phyloP scores from a whole-genome alignment of 2,888 invertebrate genomes.

The Thera britannica region DNA sequence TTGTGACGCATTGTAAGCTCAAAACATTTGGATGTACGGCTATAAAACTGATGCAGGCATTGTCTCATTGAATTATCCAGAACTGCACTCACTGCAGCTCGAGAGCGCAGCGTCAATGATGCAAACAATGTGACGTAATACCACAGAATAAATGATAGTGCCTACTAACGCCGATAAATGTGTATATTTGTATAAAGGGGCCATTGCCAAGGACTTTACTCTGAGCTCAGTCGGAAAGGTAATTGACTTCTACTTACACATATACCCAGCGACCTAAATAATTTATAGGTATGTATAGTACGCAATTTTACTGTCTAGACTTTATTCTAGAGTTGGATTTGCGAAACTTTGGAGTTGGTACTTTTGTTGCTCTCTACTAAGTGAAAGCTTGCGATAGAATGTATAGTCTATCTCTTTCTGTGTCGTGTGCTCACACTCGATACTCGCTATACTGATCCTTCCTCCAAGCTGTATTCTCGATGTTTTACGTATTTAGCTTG shows the following conservation, averaged over 20 bases:
- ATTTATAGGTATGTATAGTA: constrained; percentile 24
- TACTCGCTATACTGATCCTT: too few relatives aligned
- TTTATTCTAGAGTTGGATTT: constrained; percentile 5
- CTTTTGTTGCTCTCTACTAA: background rate
- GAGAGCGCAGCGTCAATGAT: constrained; percentile 63
- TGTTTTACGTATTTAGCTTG: too few relatives aligned
- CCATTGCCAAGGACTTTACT: constrained; percentile 76
- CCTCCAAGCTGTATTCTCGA: too few relatives aligned
- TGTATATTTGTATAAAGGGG: constrained; percentile 72
- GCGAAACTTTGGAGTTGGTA: background rate
- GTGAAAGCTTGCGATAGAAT: background rate
- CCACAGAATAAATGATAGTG: constrained; percentile 29
- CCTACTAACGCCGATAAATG: constrained; percentile 62
- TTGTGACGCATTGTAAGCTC: background rate
- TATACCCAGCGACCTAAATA: constrained; percentile 42
- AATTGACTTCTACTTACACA: constrained; percentile 66
- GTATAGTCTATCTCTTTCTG: too few relatives aligned
- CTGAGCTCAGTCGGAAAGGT: constrained; percentile 70
- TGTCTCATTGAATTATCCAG: constrained; percentile 17
- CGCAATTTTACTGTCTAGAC: constrained; percentile 23
- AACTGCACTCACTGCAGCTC: constrained; percentile 47
- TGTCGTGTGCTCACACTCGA: too few relatives aligned
- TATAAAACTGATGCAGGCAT: constrained; percentile 11
- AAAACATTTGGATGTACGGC: constrained; percentile 1
- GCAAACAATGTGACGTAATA: constrained; percentile 68